Conservation (phyloP, 2,797 vertebrate genomes). For the Zenarchopterus dispar region DNA sequence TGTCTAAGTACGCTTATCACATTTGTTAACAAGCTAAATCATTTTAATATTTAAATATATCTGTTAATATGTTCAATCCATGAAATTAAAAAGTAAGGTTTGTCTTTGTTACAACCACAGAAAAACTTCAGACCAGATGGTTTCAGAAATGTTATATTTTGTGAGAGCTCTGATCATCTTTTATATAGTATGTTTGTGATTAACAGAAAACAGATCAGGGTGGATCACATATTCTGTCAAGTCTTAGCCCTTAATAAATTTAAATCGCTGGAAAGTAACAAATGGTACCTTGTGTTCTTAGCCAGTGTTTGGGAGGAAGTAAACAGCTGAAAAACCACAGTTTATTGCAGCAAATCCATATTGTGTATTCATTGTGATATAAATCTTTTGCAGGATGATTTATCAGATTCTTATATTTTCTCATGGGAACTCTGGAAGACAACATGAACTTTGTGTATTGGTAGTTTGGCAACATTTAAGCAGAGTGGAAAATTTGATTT, state of each 20-base stretch:
- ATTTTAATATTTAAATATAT: no score
- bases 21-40: no score
- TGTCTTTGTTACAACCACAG: neutral
- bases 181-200: neutral
- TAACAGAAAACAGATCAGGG: neutral
- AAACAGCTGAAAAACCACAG: slow-evolving; percentile 9
- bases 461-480: neutral
- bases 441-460: neutral
- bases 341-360: slow-evolving; percentile 9
- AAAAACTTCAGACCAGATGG: neutral
- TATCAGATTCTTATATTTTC: slow-evolving; percentile 1
- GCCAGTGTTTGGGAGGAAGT: neutral
- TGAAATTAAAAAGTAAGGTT: neutral
- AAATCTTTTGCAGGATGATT: slow-evolving; percentile 6
- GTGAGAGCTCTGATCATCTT: neutral
- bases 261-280: neutral
- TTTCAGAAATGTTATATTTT: neutral
- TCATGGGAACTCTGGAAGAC: neutral
- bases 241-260: neutral
- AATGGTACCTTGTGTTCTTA: neutral
- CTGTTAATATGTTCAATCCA: neutral
- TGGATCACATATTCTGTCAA: neutral
- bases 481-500: neutral
- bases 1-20: no score
- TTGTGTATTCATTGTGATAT: neutral